A percentile compares a stretch with the other conserved stretches of the same genome.
Conservation (phyloP, 2,113 vertebrate genomes). For the Salvator merianae region DNA sequence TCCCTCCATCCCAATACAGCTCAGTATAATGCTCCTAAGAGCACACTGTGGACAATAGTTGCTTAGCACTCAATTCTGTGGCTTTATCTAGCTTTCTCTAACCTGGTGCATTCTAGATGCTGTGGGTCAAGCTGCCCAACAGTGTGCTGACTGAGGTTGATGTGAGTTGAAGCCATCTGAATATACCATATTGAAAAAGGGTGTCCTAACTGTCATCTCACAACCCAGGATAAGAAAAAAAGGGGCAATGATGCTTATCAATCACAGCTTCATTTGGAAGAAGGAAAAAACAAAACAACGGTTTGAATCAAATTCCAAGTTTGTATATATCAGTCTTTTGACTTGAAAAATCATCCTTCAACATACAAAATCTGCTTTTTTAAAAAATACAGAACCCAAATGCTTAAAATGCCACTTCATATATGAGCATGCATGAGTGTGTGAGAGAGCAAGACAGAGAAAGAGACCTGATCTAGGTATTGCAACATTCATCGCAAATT, state of each 20-base stretch:
- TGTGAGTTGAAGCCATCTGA: too few relatives aligned
- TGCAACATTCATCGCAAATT: neutral
- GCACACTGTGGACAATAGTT: neutral
- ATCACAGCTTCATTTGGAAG: neutral
- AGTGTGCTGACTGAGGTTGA: too few relatives aligned
- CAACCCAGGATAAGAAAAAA: neutral
- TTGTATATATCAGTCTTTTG: neutral
- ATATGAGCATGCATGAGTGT: slow-evolving; percentile 40
- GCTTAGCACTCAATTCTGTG: neutral
- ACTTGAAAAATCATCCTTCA: slow-evolving; percentile 29
- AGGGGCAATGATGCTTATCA: neutral
- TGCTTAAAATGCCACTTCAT: slow-evolving; percentile 37
- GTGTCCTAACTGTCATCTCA: neutral
- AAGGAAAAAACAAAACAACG: neutral
- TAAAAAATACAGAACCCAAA: slow-evolving; percentile 29
- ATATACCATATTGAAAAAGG: too few relatives aligned
- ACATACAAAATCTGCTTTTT: slow-evolving; percentile 33
- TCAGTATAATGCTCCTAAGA: too few relatives aligned
- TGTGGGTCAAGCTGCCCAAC: too few relatives aligned
- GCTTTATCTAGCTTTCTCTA: neutral
- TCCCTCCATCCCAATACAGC: too few relatives aligned
- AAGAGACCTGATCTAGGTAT: neutral
- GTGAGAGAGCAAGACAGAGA: too few relatives aligned
- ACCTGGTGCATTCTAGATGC: too few relatives aligned
- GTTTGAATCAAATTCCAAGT: neutral